Evolutionary conservation across 2,797 vertebrate species (phyloP).

Genomic region (Rhinella marina): DNA sequence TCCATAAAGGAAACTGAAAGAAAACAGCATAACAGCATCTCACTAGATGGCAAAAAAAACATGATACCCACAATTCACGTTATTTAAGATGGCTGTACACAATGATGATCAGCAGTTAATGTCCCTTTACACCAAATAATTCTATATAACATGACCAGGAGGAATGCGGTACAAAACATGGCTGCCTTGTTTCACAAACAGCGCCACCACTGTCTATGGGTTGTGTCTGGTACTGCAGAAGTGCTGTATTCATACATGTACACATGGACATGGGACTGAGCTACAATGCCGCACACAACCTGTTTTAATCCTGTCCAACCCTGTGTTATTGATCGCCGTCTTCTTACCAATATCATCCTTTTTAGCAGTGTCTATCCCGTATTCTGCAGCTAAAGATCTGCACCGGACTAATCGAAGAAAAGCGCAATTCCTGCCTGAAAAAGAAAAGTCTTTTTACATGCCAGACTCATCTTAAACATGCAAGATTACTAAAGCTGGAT

Average conservation of each 20-base stretch:
- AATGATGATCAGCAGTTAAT: background rate
- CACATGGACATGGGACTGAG: background rate
- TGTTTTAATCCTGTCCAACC: background rate
- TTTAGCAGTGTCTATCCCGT: constrained; percentile 81
- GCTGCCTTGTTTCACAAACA: background rate
- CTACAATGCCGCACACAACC: background rate
- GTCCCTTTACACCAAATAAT: background rate
- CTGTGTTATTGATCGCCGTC: background rate
- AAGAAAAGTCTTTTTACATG: background rate
- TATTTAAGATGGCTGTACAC: background rate
- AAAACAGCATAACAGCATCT: background rate
- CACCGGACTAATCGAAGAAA: constrained; percentile 90
- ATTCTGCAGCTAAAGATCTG: constrained; percentile 89
- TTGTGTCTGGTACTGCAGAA: background rate
- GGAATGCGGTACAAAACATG: background rate
- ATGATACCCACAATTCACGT: background rate
- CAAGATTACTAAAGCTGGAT: background rate
- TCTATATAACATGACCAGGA: too few species aligned
- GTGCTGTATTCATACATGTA: background rate
- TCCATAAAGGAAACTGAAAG: constrained; percentile 91
- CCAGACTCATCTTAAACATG: background rate
- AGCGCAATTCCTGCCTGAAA: constrained; percentile 89
- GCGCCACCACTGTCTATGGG: background rate
- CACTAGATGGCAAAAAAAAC: background rate
- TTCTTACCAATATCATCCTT: constrained; percentile 92